phyloP scores from a whole-genome alignment of 2,888 invertebrate species.

The Trichopoda pennipes region DNA sequence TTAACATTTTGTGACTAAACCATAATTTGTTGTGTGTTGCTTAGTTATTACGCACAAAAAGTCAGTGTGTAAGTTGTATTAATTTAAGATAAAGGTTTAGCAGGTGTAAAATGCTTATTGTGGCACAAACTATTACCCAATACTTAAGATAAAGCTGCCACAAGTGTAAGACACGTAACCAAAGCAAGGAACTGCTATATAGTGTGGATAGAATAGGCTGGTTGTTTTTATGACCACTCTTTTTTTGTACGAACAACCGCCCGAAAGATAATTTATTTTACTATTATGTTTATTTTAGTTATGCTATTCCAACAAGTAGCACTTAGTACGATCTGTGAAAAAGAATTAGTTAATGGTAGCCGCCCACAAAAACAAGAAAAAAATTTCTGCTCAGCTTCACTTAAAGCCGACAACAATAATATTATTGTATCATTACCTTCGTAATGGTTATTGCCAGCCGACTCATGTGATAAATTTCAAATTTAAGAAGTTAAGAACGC shows the following conservation, averaged over 20 bases:
- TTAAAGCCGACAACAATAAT: conserved; percentile 33
- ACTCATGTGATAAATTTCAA: conserved; percentile 46
- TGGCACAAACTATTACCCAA: conserved; percentile 29
- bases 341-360: neutral
- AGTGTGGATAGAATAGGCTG: neutral
- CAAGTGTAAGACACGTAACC: conserved; percentile 34
- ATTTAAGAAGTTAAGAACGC: conserved; percentile 5
- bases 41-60: conserved; percentile 1
- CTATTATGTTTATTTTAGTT: conserved; percentile 53
- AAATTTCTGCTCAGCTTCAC: neutral
- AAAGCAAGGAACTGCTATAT: conserved; percentile 33
- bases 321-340: neutral
- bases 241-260: conserved; percentile 38
- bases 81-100: conserved; percentile 5
- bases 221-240: conserved; percentile 2
- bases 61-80: neutral
- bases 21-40: conserved; percentile 56
- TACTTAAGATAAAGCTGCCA: conserved; percentile 37
- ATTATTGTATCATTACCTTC: conserved; percentile 34
- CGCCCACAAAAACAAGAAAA: neutral
- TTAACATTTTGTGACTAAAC: conserved; percentile 46
- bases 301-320: neutral
- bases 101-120: too few relatives aligned
- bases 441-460: conserved; percentile 17
- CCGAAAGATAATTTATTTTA: conserved; percentile 66